Conservation (phyloP, 2,888 invertebrate species). For the Zaprionus lineosus region DNA sequence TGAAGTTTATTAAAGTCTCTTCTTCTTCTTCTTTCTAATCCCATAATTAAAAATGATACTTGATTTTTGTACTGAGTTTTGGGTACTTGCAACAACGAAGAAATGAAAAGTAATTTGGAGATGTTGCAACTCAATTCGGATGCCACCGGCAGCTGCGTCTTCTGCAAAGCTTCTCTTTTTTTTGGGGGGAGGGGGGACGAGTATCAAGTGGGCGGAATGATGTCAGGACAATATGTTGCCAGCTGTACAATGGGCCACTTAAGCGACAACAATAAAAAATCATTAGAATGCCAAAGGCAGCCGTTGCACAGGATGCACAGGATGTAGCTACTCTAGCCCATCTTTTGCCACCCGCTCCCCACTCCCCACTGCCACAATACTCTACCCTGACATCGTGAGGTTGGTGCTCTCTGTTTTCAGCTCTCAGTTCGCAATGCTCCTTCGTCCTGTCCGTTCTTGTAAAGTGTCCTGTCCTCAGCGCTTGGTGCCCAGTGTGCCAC, state of each 20-base stretch:
- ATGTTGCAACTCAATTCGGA: conserved; percentile 23
- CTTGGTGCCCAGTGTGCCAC: no score
- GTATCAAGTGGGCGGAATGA: conserved; percentile 32
- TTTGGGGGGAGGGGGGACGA: not conserved
- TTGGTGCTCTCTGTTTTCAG: no score
- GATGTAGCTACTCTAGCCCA: conserved; percentile 29
- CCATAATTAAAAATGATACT: conserved; percentile 32
- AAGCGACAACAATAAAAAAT: conserved; percentile 75
- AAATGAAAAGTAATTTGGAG: conserved; percentile 15
- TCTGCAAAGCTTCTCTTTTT: not conserved
- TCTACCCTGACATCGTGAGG: no score
- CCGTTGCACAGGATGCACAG: conserved; percentile 32
- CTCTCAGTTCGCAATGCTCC: no score
- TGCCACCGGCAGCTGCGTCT: conserved; percentile 21
- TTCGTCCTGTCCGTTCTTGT: no score
- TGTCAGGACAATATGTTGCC: conserved; percentile 67
- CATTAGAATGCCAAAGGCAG: conserved; percentile 72
- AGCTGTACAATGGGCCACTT: conserved; percentile 75
- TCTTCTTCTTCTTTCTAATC: no score
- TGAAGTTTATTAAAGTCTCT: no score
- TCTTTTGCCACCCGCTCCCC: not conserved
- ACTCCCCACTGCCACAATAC: not conserved
- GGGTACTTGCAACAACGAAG: not conserved
- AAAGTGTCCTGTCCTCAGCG: no score
- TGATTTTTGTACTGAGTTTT: no score